Base-by-base conservation (phyloP, 1,140 invertebrate genomes). In the Halictus rubicundus region DNA sequence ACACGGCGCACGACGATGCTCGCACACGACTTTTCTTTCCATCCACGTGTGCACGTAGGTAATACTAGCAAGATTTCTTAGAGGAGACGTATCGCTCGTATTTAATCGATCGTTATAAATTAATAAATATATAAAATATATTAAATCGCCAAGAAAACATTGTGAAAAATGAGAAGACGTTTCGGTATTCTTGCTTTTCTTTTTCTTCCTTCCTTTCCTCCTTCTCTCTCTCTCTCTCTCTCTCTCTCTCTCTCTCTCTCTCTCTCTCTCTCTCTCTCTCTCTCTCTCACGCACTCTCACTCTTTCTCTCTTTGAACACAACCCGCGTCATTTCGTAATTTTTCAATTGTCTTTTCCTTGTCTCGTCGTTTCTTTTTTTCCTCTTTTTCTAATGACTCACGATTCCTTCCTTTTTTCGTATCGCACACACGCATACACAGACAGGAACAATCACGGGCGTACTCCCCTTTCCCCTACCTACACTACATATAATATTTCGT, bases 91-190 rank as follows among this genome's bases (percentile, higher is more conserved):
- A 71, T 80, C 66, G 64, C 68, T 78, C 78, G 32, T 81, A 83
- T 75, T 42, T 81, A 73, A 81, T 78, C 61, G 82, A 80, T 54
- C 69, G 60, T 68, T 81, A 82, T 88, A 88, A 83, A 83, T 88
- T 75, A 86, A 88, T 82, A 88, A 87, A 87, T 83, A 87, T 83
- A 82, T 77, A 87, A 84, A 73, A 81, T 78, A 87, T 81, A 83
- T 87, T 80, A 82, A 86, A 84, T 86, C 66, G 78, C 69, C 68
- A 70, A 76, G 54, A 78, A 88, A 85, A 73, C 65, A 80, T 88
- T 88, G 80, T 79, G 81, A 81, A 84, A 82, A 57, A 82, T 69
- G 60, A 82, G 72, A 66, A 23, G 21, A 32, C 77, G 57, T 84
- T 88, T 89, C 88, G 82, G 83, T 89, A 88, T 89, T 72, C 79